Base-by-base conservation (phyloP, 2,888 invertebrate genomes). In the Hedychridium roseum region DNA sequence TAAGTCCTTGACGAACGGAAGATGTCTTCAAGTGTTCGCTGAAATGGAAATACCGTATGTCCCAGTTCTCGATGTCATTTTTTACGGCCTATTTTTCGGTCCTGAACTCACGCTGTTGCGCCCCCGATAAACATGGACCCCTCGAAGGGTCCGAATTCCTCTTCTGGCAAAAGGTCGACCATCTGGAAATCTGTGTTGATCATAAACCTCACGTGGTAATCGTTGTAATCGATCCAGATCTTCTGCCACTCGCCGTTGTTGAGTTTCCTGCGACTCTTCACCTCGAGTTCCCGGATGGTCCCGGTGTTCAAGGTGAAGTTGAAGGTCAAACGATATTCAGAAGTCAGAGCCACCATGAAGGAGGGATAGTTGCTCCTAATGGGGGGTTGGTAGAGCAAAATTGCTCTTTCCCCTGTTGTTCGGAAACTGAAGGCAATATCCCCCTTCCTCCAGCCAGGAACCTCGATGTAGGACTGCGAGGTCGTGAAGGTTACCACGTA, bases 201-300 rank as follows among this genome's bases (percentile, higher is more conserved):
- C 89, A 94, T 94, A 73, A 95, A 93, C 55, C 94, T 82, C 23
- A 95, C 93, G 76, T 95, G 95, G 78, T 94, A 92, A 74, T 91
- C 89, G 80, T 95, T 94, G 76, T 94, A 94, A 81, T 96, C 95
- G 53, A 97, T 92, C 91, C 93, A 92, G 57, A 96, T 89, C 80
- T 94, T 93, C 78, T 97, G 96, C 97, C 96, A 97, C 76, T 94
- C 93, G 1, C 95, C 96, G 39, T 91, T 91, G 74, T 94, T 95
- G 36, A 97, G 82, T 73, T 89, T 88, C 34, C 90, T 83, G 58
- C 88, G 86, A 2, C 93, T 93, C 70, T 89, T 88, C 54, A 96
- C 91, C 32, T 90, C 91, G 49, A 93, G 81, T 73, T 90, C 91
- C 58, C 91, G 86, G 36, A 90, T 89, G 4, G 88, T 88, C 0